Percentiles rank a stretch among this genome's conserved stretches.
Evolutionary conservation across 2,888 invertebrate species (phyloP).

Genomic region (Brenthis hecate): DNA sequence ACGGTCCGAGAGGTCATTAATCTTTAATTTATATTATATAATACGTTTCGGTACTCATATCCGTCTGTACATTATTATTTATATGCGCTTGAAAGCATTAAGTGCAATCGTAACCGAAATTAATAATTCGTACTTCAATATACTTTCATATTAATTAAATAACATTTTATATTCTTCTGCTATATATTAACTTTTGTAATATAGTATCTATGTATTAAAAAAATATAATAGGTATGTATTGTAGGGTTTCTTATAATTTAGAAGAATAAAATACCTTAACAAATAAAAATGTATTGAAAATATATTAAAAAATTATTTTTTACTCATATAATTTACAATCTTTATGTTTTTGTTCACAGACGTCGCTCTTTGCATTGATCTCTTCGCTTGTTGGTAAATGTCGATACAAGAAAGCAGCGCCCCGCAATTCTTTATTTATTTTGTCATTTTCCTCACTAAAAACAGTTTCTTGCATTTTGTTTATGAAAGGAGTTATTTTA

Average conservation of each 20-base stretch:
- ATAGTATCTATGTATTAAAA: too few relatives aligned
- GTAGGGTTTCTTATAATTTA: too few relatives aligned
- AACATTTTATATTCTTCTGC: too few relatives aligned
- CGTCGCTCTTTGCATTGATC: constrained; percentile 81
- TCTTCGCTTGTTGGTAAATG: constrained; percentile 84
- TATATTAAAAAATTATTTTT: constrained; percentile 19
- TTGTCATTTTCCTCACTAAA: constrained; percentile 66
- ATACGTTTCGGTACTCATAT: constrained; percentile 20
- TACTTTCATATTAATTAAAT: too few relatives aligned
- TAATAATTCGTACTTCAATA: neutral
- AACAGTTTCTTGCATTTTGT: constrained; percentile 88
- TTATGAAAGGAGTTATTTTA: constrained; percentile 89
- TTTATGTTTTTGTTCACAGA: constrained; percentile 84
- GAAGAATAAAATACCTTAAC: neutral
- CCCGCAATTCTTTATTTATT: constrained; percentile 54
- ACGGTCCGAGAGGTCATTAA: constrained; percentile 31
- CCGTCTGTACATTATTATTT: constrained; percentile 5
- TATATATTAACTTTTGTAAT: too few relatives aligned
- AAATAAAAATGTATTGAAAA: neutral
- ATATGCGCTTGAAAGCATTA: constrained; percentile 10
- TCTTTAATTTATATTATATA: constrained; percentile 34
- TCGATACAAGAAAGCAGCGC: constrained; percentile 78
- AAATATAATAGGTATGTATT: too few relatives aligned
- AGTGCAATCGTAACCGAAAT: neutral
- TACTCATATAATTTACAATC: constrained; percentile 70